Percentiles rank a stretch among this genome's conserved stretches.
Conservation (phyloP, 2,888 invertebrate genomes). For the Nomada ferruginata region DNA sequence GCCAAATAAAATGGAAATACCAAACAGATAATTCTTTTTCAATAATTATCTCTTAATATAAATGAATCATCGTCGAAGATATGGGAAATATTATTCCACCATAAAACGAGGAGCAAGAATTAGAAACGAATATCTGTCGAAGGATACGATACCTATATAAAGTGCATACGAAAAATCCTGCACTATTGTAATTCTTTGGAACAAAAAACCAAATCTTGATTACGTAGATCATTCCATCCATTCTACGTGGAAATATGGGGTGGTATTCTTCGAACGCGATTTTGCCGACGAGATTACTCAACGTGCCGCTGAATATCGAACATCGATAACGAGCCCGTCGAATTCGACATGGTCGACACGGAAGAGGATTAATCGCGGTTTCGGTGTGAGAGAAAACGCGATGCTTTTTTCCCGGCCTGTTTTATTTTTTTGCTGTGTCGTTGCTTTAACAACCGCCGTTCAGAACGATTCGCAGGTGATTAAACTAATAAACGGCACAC, state of each 20-base stretch:
- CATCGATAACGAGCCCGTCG: slow-evolving; percentile 50
- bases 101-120: background rate
- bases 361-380: slow-evolving; percentile 44
- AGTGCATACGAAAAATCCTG: background rate
- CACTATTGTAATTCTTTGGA: background rate
- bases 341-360: slow-evolving; percentile 37
- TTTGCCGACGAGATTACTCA: slow-evolving; percentile 30
- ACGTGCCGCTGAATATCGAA: slow-evolving; percentile 41
- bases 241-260: slow-evolving; percentile 4
- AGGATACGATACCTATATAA: background rate
- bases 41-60: background rate
- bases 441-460: slow-evolving; percentile 7
- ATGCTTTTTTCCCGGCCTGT: background rate
- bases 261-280: slow-evolving; percentile 28
- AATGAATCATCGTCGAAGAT: background rate
- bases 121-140: background rate
- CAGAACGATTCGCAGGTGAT: slow-evolving; percentile 19
- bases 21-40: background rate
- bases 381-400: slow-evolving; percentile 26
- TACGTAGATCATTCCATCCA: slow-evolving; percentile 13
- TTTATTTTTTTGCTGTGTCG: background rate
- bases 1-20: background rate
- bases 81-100: background rate
- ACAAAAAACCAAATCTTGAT: background rate
- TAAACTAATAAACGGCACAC: slow-evolving; percentile 32